These are phyloP conservation scores for Acrocephalus scirpaceus DNA, from an alignment of 2,797 vertebrate genomes.

Conservation along the genomic window DNA sequence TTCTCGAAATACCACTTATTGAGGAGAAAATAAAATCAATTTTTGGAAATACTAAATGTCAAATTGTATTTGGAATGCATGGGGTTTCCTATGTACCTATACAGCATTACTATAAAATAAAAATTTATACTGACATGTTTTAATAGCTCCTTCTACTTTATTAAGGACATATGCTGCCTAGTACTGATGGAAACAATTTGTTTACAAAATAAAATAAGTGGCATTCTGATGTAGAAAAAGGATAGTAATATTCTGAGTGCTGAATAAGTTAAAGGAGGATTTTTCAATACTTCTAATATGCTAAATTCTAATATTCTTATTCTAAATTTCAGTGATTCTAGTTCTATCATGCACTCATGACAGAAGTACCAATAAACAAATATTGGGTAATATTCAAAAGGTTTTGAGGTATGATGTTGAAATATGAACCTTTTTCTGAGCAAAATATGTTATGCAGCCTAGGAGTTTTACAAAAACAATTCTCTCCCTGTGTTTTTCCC, in stretches of 20 bases:
- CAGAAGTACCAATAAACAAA: neutral
- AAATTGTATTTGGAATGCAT: neutral
- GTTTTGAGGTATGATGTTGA: neutral
- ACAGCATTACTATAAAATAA: neutral
- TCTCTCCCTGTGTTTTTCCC: neutral
- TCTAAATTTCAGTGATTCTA: neutral
- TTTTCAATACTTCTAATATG: neutral
- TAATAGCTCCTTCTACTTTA: neutral
- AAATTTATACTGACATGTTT: neutral
- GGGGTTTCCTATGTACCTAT: neutral
- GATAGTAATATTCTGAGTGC: neutral
- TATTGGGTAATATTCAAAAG: neutral
- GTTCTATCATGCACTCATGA: neutral
- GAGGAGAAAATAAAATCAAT: neutral
- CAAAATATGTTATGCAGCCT: neutral
- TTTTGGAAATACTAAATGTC: neutral
- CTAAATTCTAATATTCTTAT: neutral
- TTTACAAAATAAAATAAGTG: neutral
- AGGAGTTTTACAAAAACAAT: neutral
- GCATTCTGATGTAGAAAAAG: neutral
- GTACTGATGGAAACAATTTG: neutral
- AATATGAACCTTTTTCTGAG: neutral
- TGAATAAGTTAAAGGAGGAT: neutral
- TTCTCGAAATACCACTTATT: neutral
- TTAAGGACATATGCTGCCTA: neutral